phyloP scores from a whole-genome alignment of 2,113 vertebrate species.

The Chiloscyllium plagiosum region DNA sequence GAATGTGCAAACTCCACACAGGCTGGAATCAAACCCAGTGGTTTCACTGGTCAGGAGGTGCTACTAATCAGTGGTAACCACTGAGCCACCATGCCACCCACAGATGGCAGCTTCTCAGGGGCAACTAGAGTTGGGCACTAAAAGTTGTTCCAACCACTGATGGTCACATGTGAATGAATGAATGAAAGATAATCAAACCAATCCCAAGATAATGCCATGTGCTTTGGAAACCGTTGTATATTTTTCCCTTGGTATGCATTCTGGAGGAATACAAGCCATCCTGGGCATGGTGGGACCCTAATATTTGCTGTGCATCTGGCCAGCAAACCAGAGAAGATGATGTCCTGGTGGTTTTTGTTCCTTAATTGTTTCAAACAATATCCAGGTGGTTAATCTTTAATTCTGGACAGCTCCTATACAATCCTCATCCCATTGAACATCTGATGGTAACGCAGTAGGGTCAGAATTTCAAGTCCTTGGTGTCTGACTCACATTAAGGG shows the following conservation, averaged over 20 bases:
- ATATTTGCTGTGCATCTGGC: neutral
- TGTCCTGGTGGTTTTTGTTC: neutral
- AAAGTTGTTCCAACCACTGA: too few species aligned
- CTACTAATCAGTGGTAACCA: too few species aligned
- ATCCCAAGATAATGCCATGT: neutral
- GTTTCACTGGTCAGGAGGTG: too few species aligned
- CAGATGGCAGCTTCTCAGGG: too few species aligned
- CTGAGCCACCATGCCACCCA: too few species aligned
- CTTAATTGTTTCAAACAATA: neutral
- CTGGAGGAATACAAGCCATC: neutral
- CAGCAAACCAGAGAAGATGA: neutral
- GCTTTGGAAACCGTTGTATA: neutral
- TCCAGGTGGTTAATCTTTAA: neutral
- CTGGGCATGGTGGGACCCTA: neutral
- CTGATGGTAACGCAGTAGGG: neutral
- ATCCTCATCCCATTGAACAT: neutral
- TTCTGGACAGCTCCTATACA: neutral
- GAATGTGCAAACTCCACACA: too few species aligned
- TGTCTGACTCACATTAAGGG: neutral
- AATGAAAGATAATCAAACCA: too few species aligned
- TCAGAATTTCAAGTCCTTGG: neutral
- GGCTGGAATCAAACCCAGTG: too few species aligned
- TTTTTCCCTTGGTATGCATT: neutral
- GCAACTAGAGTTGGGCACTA: too few species aligned
- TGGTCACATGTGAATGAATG: too few species aligned